Conservation (phyloP, 2,888 invertebrate species). For the Candidula unifasciata region DNA sequence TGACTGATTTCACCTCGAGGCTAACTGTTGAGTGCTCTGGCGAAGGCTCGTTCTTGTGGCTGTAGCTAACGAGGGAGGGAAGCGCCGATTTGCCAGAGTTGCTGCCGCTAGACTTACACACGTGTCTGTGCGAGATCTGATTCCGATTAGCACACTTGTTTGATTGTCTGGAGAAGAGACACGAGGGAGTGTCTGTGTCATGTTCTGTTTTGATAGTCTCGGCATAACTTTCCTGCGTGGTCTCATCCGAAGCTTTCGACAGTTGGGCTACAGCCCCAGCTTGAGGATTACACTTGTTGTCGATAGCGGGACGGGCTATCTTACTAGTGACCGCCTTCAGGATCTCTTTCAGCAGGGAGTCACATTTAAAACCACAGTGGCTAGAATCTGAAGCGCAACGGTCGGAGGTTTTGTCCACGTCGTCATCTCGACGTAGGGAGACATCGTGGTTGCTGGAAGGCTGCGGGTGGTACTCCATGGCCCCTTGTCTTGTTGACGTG, state of each 20-base stretch:
- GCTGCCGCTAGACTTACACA: too few species aligned
- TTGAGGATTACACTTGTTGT: not conserved
- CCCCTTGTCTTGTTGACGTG: not conserved
- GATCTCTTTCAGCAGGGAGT: slow-evolving; percentile 11
- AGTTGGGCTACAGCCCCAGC: not conserved
- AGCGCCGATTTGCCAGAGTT: not conserved
- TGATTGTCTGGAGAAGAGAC: not conserved
- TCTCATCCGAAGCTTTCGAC: not conserved
- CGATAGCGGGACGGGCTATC: not conserved
- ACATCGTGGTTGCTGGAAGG: not conserved
- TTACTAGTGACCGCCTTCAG: not conserved
- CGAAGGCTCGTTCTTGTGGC: not conserved
- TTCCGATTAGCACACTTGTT: not conserved
- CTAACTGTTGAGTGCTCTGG: not conserved
- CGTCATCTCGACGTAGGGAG: not conserved
- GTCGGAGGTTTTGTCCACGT: not conserved
- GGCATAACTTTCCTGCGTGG: not conserved
- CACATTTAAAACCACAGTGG: not conserved
- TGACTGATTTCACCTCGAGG: slow-evolving; percentile 12
- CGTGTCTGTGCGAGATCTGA: not conserved
- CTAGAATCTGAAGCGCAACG: not conserved
- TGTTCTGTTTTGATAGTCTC: too few species aligned
- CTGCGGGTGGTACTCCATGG: not conserved
- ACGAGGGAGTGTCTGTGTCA: too few species aligned
- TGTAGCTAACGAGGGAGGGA: too few species aligned